Evolutionary conservation across 1,140 invertebrate species (phyloP), one percentile per base, ranked within the genome.

Genomic region (Caerostris extrusa): DNA sequence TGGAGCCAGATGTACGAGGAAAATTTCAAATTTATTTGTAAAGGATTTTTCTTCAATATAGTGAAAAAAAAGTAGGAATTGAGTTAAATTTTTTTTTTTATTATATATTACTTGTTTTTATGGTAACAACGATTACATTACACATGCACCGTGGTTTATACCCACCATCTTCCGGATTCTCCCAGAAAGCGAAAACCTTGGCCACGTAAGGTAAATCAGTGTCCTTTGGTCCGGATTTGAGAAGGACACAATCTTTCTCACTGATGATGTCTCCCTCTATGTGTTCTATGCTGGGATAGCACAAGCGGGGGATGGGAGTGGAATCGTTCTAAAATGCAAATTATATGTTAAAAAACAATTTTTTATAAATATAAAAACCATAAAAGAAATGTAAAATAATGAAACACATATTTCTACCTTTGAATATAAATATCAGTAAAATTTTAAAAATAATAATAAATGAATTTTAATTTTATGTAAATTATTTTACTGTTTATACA

Each of bases 181-280:
- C 98, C 98, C 98, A 99, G 8, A 99, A 97, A 85, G 98, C 97
- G 58, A 98, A 98, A 93, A 99, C 98, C 96, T 99, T 98, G 53
- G 98, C 99, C 85, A 99, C 98, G 96, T 98, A 99, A 19, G 99
- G 99, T 95, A 99, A 97, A 96, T 99, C 98, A 93, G 97, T 98
- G 95, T 98, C 98, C 95, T 97, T 97, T 95, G 97, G 97, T 95
- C 98, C 97, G 95, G 98, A 98, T 95, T 98, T 98, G 90, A 98
- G 96, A 10, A 97, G 95, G 83, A 99, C 98, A 96, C 98, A 99
- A 96, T 99, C 98, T 90, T 98, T 96, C 14, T 98, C 97, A 95
- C 97, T 96, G 87, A 99, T 97, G 58, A 98, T 96, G 96, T 99
- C 99, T 6, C 98, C 98, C 95, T 96, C 96, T 95, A 97, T 97